Conservation (phyloP, 2,888 invertebrate genomes). For the Criorhina ranunculi region DNA sequence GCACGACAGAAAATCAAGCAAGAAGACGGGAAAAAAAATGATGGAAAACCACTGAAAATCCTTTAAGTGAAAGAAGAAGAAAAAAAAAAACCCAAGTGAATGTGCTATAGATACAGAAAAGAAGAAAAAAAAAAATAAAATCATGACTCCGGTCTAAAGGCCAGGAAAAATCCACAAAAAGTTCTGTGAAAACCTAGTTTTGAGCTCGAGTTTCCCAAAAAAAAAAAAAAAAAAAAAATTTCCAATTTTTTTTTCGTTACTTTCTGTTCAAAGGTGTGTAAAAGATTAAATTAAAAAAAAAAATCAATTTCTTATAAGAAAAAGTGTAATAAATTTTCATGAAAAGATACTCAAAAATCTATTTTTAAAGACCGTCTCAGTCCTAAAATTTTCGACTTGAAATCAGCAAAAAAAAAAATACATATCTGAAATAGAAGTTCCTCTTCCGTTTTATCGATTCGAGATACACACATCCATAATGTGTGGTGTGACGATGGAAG, state of each 20-base stretch:
- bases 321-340: background rate
- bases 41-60: constrained; percentile 56
- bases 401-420: constrained; percentile 33
- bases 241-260: constrained; percentile 28
- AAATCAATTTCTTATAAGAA: background rate
- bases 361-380: background rate
- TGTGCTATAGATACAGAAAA: constrained; percentile 76
- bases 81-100: constrained; percentile 62
- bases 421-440: constrained; percentile 69
- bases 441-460: constrained; percentile 76
- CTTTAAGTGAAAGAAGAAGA: constrained; percentile 35
- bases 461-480: constrained; percentile 75
- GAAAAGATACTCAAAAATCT: background rate
- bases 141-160: constrained; percentile 74
- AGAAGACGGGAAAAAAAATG: constrained; percentile 29
- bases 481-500: constrained; percentile 45
- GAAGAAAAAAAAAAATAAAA: constrained; percentile 60
- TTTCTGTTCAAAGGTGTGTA: constrained; percentile 42
- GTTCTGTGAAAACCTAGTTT: constrained; percentile 47
- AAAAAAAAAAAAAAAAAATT: constrained; percentile 22
- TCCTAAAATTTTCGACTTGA: constrained; percentile 1
- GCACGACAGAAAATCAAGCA: constrained; percentile 14
- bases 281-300: background rate
- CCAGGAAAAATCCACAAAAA: constrained; percentile 30
- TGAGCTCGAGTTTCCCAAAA: constrained; percentile 14